Evolutionary conservation across 2,113 vertebrate genomes (phyloP).

Genomic region (Labeo rohita): DNA sequence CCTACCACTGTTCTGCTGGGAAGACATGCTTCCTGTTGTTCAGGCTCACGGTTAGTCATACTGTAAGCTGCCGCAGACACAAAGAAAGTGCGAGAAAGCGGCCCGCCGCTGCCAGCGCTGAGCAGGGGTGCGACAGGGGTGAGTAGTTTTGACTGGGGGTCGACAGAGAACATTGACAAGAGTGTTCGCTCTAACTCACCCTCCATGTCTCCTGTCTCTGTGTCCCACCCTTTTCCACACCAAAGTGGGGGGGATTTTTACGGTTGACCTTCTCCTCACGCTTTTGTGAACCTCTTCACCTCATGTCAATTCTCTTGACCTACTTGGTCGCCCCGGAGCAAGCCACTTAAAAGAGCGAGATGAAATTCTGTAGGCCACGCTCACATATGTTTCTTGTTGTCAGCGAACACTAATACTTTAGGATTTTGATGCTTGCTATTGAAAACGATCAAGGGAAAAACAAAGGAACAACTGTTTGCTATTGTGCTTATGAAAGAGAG

Average conservation of each 20-base stretch:
- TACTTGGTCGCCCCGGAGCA: constrained; percentile 77
- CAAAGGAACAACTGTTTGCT: constrained; percentile 7
- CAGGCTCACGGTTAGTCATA: constrained; percentile 24
- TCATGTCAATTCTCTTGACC: constrained; percentile 79
- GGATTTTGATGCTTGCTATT: constrained; percentile 10
- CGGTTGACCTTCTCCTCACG: constrained; percentile 81
- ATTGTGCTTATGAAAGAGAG: not conserved
- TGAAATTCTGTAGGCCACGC: constrained; percentile 55
- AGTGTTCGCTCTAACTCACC: constrained; percentile 21
- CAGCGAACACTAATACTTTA: constrained; percentile 18
- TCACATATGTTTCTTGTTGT: constrained; percentile 48
- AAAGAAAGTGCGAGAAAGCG: constrained; percentile 36
- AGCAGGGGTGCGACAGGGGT: constrained; percentile 31
- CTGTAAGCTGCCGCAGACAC: constrained; percentile 24
- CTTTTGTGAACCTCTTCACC: constrained; percentile 75
- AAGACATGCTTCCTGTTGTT: constrained; percentile 30
- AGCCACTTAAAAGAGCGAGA: constrained; percentile 76
- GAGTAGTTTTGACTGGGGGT: constrained; percentile 23
- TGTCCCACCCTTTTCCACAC: constrained; percentile 58
- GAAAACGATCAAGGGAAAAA: not conserved
- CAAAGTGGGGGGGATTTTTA: constrained; percentile 70
- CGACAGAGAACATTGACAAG: constrained; percentile 27
- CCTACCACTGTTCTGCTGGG: not conserved
- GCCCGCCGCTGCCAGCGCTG: constrained; percentile 15
- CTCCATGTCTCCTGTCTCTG: constrained; percentile 57